These are phyloP conservation scores for Criorhina ranunculi DNA, from an alignment of 2,888 invertebrate genomes.

Conservation along the genomic window DNA sequence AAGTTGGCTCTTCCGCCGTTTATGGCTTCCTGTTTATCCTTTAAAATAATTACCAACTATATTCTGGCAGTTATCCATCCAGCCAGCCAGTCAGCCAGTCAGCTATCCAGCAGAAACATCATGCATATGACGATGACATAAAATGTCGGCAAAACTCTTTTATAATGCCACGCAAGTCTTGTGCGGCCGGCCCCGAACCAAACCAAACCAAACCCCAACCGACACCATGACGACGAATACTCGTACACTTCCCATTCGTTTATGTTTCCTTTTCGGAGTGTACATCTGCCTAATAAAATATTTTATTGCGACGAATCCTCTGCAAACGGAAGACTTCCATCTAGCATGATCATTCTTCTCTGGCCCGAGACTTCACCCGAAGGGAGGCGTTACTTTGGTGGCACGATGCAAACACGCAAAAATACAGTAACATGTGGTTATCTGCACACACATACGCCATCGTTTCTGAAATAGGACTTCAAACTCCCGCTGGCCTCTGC, in stretches of 20 bases:
- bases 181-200: not conserved
- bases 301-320: constrained; percentile 46
- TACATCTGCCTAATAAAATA: constrained; percentile 54
- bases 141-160: constrained; percentile 46
- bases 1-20: constrained; percentile 53
- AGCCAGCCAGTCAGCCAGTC: constrained; percentile 28
- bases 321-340: constrained; percentile 15
- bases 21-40: constrained; percentile 54
- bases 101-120: constrained; percentile 42
- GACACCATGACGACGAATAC: constrained; percentile 5
- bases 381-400: constrained; percentile 33
- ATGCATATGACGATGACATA: constrained; percentile 64
- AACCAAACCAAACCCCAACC: too few relatives aligned
- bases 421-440: constrained; percentile 61
- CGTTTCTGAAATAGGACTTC: constrained; percentile 28
- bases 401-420: constrained; percentile 56
- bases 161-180: constrained; percentile 53
- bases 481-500: not conserved
- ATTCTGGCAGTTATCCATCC: constrained; percentile 52
- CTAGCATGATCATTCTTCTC: not conserved
- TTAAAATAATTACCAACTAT: constrained; percentile 62
- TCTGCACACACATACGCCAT: constrained; percentile 38
- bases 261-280: constrained; percentile 33
- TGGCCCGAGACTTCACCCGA: not conserved
- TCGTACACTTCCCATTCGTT: constrained; percentile 29